Evolutionary conservation across 30 jellyfish, hydroid and myxozoan genomes (phyloP), one percentile per base, ranked within the genome.

Genomic region (Aurelia coerulea): DNA sequence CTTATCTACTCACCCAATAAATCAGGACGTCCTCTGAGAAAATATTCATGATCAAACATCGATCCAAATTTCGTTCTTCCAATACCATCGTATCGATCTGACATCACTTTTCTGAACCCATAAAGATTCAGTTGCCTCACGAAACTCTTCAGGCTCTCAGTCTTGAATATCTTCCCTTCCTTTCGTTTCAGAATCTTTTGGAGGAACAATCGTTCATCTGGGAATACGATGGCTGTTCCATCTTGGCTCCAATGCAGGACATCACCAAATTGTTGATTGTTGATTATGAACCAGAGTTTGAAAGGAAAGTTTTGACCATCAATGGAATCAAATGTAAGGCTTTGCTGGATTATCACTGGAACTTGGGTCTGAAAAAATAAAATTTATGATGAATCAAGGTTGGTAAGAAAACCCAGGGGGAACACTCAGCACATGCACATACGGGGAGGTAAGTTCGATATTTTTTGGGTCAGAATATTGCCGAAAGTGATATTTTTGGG

Each of bases 301-400:
- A 80, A 89, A 16, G 99, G 99, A 69, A 95, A 95, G 49, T 87
- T 89, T 69, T 95, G 97, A 1, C 99, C 99, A 19, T 90, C 99
- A 75, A 83, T 84, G 2, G 93, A 84, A 33, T 84, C 93, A 72
- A 71, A 84, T 8, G 93, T 84, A 33, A 84, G 74, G 76, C 93
- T 84, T 84, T 84, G 93, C 49, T 84, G 93, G 29, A 84, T 77
- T 18, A 84, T 74, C 82, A 84, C 76, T 2, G 93, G 85, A 2
- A 84, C 84, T 33, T 77, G 93, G 50, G 69, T 76, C 93, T 84
- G 32, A 0, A 42, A 0, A 42, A 37, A 68, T 1, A 39, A 39
- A 53, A 15, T 15, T n/a, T 13, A 13, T 4, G 70, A 60, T 17
- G 70, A 9, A 60, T 60, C 35, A 17, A 60, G 35, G 10, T 17